Conservation (phyloP, 2,113 vertebrate genomes). For the Jaculus jaculus region DNA sequence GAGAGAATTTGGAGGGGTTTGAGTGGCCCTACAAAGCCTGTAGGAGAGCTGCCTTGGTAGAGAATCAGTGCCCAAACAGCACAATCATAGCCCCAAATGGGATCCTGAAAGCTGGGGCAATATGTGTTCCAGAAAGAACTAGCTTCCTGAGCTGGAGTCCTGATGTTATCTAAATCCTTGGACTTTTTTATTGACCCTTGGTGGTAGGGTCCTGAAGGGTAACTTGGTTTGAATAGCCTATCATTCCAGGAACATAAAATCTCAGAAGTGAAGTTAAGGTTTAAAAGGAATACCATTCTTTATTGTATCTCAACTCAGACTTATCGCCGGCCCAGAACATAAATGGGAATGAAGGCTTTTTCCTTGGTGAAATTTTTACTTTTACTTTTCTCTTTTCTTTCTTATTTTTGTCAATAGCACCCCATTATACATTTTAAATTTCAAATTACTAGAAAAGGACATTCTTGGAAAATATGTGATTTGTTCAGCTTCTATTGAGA, state of each 20-base stretch:
- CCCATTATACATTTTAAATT: background rate
- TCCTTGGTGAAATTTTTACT: background rate
- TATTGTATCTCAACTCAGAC: background rate
- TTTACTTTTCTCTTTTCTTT: background rate
- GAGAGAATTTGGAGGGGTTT: background rate
- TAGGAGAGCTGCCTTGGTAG: background rate
- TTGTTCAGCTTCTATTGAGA: conserved; percentile 29
- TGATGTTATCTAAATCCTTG: background rate
- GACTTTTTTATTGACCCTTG: background rate
- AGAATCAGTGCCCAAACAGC: background rate
- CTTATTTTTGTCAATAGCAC: background rate
- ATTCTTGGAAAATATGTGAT: background rate
- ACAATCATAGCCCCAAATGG: background rate
- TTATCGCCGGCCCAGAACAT: background rate
- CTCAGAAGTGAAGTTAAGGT: background rate
- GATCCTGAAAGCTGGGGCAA: background rate
- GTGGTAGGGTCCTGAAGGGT: background rate
- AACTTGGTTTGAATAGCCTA: background rate
- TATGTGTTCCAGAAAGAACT: background rate
- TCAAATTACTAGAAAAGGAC: background rate
- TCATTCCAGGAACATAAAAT: background rate
- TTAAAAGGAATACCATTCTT: background rate
- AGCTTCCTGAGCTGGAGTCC: background rate
- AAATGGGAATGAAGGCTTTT: background rate
- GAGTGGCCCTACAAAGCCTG: background rate